Base-by-base conservation (phyloP, 2,888 invertebrate species). In the Tiliacea aurago region DNA sequence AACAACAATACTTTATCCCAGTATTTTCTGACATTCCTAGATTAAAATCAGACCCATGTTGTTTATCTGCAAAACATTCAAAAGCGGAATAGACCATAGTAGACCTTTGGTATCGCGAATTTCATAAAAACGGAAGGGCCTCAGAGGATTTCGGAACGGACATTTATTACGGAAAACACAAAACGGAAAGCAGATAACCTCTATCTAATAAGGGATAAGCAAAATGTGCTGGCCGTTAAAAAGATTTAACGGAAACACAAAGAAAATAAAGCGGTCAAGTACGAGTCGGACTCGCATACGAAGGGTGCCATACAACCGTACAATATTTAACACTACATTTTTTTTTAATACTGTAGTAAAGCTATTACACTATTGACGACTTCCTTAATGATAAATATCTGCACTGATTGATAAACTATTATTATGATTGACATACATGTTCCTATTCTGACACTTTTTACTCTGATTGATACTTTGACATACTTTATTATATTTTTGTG, bases 131-230 rank as follows among this genome's bases (percentile, higher is more conserved):
- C 49, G 55, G 37, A 70, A 53, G 33, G 58, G 45, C 73, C 76
- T 55, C 62, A 13, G 47, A 80, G 70, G 62, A 59, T 78, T 70
- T 66, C 5, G 11, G 20, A 65, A 55, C 37, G 64, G 64, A 73
- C 82, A 71, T 78, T 86, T 78, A 76, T 79, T 76, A 72, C 53
- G 45, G 55, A 65, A 73, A 84, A 83, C 62, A 80, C 67, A 67
- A 82, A 82, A 86, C 70, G 59, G 75, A 75, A 71, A 70, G 53
- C 69, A 79, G 82, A 83, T 84, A 77, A 77, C 78, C 70, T 74
- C 56, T 66, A 79, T 76, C 76, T 80, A 79, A 84, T 79, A 80
- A 83, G 56, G 64, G 73, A 86, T 78, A 79, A 83, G 67, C 76
- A 62, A 59, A 74, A 84, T 80, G 15, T 58, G 72, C 61, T 74